phyloP scores from a whole-genome alignment of 2,888 invertebrate genomes.

The Pandemis cinnamomeana region DNA sequence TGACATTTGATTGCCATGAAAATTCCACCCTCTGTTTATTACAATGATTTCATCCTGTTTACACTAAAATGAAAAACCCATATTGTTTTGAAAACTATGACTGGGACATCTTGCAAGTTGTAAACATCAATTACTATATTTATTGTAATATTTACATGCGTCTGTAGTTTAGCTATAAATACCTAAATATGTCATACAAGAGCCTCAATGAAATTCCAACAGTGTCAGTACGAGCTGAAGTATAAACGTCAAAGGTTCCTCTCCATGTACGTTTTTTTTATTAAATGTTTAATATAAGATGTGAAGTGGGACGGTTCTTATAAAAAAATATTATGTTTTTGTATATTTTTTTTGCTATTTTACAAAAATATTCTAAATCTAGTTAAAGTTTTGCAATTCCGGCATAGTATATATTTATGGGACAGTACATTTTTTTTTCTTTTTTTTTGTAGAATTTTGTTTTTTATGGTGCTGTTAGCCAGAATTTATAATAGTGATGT shows the following conservation, averaged over 20 bases:
- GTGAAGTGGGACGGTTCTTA: too few relatives aligned
- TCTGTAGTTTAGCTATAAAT: background rate
- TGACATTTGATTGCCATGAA: background rate
- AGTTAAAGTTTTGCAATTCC: background rate
- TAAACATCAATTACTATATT: background rate
- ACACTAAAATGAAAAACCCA: background rate
- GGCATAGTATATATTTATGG: too few relatives aligned
- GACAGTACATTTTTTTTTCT: too few relatives aligned
- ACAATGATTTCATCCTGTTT: background rate
- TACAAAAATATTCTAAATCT: background rate
- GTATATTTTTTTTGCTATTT: too few relatives aligned
- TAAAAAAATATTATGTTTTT: too few relatives aligned
- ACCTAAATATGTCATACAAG: background rate
- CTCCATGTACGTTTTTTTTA: background rate
- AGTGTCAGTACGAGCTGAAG: background rate
- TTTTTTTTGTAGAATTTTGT: too few relatives aligned
- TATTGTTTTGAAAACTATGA: constrained; percentile 2
- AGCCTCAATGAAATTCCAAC: background rate
- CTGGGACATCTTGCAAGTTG: background rate
- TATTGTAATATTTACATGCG: background rate
- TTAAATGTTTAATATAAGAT: background rate
- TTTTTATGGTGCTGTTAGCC: background rate
- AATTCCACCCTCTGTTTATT: background rate
- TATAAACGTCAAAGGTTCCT: background rate
- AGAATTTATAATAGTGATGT: too few relatives aligned